These are phyloP conservation scores for Fregata magnificens DNA, from an alignment of 2,113 vertebrate species.

Conservation along the genomic window DNA sequence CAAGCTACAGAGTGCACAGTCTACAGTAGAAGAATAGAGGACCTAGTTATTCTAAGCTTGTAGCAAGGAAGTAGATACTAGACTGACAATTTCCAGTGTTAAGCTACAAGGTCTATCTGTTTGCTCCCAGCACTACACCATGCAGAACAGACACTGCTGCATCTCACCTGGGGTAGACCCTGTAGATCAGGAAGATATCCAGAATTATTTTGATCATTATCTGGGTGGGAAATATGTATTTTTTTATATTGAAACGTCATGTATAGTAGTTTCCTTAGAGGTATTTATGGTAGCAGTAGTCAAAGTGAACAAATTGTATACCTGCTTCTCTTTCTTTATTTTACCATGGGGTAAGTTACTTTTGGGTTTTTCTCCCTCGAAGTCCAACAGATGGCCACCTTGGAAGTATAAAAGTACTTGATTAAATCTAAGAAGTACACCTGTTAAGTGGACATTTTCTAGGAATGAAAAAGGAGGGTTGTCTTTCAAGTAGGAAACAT, in stretches of 20 bases:
- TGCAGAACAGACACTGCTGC: background rate
- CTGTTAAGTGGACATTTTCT: background rate
- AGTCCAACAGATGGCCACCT: background rate
- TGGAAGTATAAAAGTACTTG: background rate
- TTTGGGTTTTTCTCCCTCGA: conserved; percentile 5
- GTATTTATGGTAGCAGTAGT: conserved; percentile 4
- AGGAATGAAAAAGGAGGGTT: background rate
- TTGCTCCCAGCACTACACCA: background rate
- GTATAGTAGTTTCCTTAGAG: background rate
- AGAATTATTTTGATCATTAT: background rate
- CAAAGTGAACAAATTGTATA: background rate
- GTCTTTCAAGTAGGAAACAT: background rate
- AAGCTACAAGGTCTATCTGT: background rate
- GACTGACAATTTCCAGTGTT: background rate
- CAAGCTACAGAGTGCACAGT: background rate
- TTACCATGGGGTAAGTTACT: background rate
- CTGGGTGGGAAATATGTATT: background rate
- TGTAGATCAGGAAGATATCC: background rate
- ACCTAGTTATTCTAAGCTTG: background rate
- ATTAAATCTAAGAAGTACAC: background rate
- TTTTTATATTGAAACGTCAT: background rate
- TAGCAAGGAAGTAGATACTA: background rate
- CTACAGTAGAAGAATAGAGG: background rate
- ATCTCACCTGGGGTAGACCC: background rate
- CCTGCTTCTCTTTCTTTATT: conserved; percentile 35